Base-by-base conservation (phyloP, 2,888 invertebrate species). In the Chromoteleia sp. region DNA sequence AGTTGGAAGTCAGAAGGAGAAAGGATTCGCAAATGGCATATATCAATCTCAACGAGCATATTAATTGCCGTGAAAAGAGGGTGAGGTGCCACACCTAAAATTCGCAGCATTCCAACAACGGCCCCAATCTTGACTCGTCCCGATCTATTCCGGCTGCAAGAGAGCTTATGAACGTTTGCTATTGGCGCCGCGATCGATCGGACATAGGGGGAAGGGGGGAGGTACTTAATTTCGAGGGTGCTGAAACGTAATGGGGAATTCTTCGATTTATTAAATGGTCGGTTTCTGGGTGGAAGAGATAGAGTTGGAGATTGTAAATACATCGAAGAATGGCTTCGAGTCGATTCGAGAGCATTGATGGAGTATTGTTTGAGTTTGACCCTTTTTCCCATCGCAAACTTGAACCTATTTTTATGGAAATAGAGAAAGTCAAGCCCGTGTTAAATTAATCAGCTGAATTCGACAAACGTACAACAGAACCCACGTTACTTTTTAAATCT, bases 21-120 rank as follows among this genome's bases (percentile, higher is more conserved):
- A 82, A 75, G 77, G 81, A 82, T 77, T 65, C 70, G 80, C 67
- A 79, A 71, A 75, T 61, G 78, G 80, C 81, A 83, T 77, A 67
- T 67, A 73, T 79, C 79, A 79, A 68, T 74, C 29, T 17, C 21
- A 63, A 39, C 43, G 29, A 41, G 67, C 74, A 56, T 68, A 79
- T 74, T 74, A 79, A 79, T 79, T 79, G 74, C 67, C 30, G 65
- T 25, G 56, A 65, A 56, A 52, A 73, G 48, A 74, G 80, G 80
- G 75, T 75, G 75, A 70, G 70, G 58, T 68, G 88, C 88, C 90
- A 89, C 90, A 88, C 90, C 90, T 90, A 87, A 87, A 90, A 90
- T 89, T 88, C 87, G 87, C 88, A 83, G 87, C 88, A 90, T 90
- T 88, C 89, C 81, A 74, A 59, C 68, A 50, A 58, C 76, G 81